Conservation (phyloP, 2,888 invertebrate genomes). For the Drosophila incognita region DNA sequence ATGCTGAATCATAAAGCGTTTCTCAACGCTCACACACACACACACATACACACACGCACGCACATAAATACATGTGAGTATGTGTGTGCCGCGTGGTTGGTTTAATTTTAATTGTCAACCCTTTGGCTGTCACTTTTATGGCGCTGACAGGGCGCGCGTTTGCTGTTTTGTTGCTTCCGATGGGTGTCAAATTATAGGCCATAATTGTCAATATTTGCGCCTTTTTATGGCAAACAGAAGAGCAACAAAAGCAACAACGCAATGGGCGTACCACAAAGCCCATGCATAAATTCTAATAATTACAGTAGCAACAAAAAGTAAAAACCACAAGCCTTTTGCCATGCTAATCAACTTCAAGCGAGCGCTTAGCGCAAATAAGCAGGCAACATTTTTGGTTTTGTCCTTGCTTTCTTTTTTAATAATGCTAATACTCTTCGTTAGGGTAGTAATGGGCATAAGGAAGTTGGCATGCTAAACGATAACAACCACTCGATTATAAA, state of each 20-base stretch:
- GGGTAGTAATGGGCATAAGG: background rate
- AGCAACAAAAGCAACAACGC: slow-evolving; percentile 6
- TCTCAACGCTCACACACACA: slow-evolving; percentile 10
- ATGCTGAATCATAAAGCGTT: slow-evolving; percentile 73
- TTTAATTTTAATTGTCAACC: slow-evolving; percentile 78
- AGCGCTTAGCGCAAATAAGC: slow-evolving; percentile 60
- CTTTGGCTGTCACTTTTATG: slow-evolving; percentile 68
- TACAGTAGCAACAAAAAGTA: slow-evolving; percentile 53
- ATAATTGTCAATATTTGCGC: slow-evolving; percentile 81
- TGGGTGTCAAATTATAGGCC: slow-evolving; percentile 80
- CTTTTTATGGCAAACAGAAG: slow-evolving; percentile 42
- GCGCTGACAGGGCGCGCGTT: slow-evolving; percentile 39
- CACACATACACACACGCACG: slow-evolving; percentile 8
- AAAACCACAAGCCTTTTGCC: slow-evolving; percentile 49
- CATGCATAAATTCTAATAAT: slow-evolving; percentile 78
- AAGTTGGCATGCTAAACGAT: background rate
- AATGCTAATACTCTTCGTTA: slow-evolving; percentile 22
- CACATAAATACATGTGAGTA: background rate
- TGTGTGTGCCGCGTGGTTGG: slow-evolving; percentile 39
- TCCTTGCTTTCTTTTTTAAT: slow-evolving; percentile 3
- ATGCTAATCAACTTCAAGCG: slow-evolving; percentile 73
- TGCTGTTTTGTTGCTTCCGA: slow-evolving; percentile 51
- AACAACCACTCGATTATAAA: background rate
- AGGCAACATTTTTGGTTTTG: slow-evolving; percentile 39
- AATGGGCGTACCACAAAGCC: slow-evolving; percentile 22